Evolutionary conservation across 2,888 invertebrate genomes (phyloP).

Genomic region (Cryptosula pallasiana): DNA sequence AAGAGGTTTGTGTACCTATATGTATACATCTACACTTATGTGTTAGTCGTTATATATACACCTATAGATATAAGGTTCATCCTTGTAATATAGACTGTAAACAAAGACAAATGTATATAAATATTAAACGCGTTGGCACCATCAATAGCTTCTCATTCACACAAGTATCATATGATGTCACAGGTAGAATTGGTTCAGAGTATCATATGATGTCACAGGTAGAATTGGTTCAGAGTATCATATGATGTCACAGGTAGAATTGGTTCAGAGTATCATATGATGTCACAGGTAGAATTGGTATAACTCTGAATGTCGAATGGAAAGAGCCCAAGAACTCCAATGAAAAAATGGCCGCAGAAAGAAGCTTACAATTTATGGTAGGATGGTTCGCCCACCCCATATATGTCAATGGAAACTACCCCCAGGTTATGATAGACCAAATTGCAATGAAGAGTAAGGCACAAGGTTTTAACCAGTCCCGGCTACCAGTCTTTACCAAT

Average conservation of each 20-base stretch:
- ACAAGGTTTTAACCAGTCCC: neutral
- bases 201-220: no score
- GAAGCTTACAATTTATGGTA: conserved; percentile 28
- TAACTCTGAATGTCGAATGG: conserved; percentile 31
- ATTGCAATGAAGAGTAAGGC: conserved; percentile 19
- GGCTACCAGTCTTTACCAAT: neutral
- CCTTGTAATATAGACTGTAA: no score
- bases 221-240: neutral
- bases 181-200: neutral
- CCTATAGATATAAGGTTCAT: no score
- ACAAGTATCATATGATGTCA: no score
- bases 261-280: no score
- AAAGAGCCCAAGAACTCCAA: conserved; percentile 25
- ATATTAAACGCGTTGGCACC: no score
- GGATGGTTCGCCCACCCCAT: conserved; percentile 29
- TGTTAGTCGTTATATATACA: no score
- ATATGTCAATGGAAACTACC: conserved; percentile 28
- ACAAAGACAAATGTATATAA: no score
- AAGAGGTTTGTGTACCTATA: conserved; percentile 39
- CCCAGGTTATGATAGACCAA: conserved; percentile 28
- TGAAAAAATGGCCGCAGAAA: conserved; percentile 27
- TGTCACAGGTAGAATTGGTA: conserved; percentile 29
- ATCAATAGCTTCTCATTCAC: no score
- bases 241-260: neutral
- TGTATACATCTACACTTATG: no score